Evolutionary conservation across 1,140 invertebrate genomes (phyloP), one percentile per base, ranked within the genome.

Genomic region (Drosophila subpulchrella): DNA sequence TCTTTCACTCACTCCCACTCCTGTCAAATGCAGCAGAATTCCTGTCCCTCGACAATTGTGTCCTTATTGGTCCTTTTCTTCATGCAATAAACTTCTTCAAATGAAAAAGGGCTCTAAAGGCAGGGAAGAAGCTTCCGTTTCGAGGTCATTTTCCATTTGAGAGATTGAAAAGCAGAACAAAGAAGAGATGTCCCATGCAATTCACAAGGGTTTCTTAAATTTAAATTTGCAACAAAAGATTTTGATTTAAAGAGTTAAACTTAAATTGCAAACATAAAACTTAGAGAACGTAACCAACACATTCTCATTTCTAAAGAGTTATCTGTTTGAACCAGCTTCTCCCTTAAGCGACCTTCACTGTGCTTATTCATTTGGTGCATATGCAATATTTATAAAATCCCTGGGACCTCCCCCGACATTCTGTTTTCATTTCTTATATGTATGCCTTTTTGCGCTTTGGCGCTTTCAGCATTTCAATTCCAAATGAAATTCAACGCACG

Each of bases 401-500:
- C 63, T 41, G 63, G 47, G 62, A 17, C 46, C 12, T 46, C 39
- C 56, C 32, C 17, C 39, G 11, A 11, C 42, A 36, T 70, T 44
- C 44, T 38, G 34, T 12, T 20, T 48, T 51, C n/a, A 34, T 51
- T 20, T 46, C 46, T 17, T 27, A 12, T 10, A 8, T 15, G 17
- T 10, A 8, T 15, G 17, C 30, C 27, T 34, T 32, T 47, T 27
- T 48, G 32, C 57, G 51, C 42, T 32, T 47, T 27, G 41, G 32
- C 57, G 51, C 42, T 73, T 61, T 60, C 17, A 59, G 51, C 67
- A 83, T 80, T 74, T 79, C 72, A 80, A 83, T 80, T 80, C 50
- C 50, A 89, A 89, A 89, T 89, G 70, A 84, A 90, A 89, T 90
- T 90, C 85, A 73, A 65, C 47, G 75, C 81, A 90, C 85, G 78